A percentile compares a stretch with the other conserved stretches of the same genome.
Evolutionary conservation across 2,113 vertebrate species (phyloP).

Genomic region (Brienomyrus longianalis): DNA sequence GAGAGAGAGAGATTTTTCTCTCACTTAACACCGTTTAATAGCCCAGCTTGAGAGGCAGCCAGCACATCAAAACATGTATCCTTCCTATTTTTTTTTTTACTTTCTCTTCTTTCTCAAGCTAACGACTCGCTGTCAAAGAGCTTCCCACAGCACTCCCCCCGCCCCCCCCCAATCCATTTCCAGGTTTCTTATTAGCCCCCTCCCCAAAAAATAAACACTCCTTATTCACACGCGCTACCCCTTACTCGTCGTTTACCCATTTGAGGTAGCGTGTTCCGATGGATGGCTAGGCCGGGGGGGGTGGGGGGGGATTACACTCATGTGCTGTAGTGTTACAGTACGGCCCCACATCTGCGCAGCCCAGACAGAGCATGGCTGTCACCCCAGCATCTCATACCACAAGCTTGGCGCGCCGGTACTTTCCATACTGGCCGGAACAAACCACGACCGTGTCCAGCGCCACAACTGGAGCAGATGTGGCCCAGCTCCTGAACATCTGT

Average conservation of each 20-base stretch:
- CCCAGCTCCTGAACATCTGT: slow-evolving; percentile 55
- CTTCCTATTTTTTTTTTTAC: neutral
- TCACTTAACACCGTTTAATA: neutral
- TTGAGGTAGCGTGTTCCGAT: neutral
- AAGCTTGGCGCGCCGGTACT: neutral
- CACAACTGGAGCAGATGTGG: slow-evolving; percentile 51
- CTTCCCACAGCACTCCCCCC: neutral
- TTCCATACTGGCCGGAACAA: neutral
- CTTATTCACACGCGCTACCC: neutral
- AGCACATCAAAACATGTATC: neutral
- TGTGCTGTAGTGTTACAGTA: neutral
- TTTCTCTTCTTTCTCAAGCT: neutral
- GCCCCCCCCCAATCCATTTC: neutral
- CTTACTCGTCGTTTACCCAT: neutral
- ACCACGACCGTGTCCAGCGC: slow-evolving; percentile 34
- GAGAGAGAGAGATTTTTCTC: neutral
- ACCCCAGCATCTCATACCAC: neutral
- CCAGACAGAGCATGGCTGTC: neutral
- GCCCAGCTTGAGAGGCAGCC: neutral
- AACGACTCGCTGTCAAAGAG: neutral
- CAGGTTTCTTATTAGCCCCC: neutral
- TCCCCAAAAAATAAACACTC: neutral
- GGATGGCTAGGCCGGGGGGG: neutral
- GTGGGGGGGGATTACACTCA: neutral
- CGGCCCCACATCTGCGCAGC: neutral